phyloP scores from a whole-genome alignment of 2,797 vertebrate species.

The Galago senegalensis region DNA sequence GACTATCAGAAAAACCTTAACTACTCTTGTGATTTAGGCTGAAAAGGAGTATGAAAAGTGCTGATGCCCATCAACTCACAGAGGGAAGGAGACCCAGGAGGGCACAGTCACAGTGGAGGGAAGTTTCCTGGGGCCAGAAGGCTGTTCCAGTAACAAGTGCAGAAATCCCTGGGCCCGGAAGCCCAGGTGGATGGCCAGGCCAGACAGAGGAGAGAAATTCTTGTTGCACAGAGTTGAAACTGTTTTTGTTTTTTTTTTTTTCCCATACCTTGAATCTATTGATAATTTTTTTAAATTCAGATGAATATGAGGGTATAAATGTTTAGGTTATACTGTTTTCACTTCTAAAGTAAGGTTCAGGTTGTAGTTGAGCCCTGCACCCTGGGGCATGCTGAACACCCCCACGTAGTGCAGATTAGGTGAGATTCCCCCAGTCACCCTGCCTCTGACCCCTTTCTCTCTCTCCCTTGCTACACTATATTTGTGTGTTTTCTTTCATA shows the following conservation, averaged over 20 bases:
- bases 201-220: not conserved
- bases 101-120: accelerated
- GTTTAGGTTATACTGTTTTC: too few species aligned
- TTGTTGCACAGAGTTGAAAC: not conserved
- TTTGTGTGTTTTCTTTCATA: too few species aligned
- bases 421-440: too few species aligned
- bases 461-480: too few species aligned
- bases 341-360: too few species aligned
- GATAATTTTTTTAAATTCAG: too few species aligned
- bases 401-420: too few species aligned
- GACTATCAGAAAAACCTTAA: not conserved
- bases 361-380: too few species aligned
- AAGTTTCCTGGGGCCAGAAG: not conserved
- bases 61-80: not conserved
- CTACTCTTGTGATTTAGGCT: not conserved
- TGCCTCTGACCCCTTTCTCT: too few species aligned
- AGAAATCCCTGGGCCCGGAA: not conserved
- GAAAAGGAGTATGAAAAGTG: not conserved
- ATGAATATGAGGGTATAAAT: too few species aligned
- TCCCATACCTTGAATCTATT: too few species aligned
- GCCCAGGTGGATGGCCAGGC: not conserved
- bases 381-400: too few species aligned
- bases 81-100: not conserved
- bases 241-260: not conserved
- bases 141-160: not conserved